These are phyloP conservation scores for Punctoribates punctum DNA, from an alignment of 2,888 invertebrate genomes.

Conservation along the genomic window DNA sequence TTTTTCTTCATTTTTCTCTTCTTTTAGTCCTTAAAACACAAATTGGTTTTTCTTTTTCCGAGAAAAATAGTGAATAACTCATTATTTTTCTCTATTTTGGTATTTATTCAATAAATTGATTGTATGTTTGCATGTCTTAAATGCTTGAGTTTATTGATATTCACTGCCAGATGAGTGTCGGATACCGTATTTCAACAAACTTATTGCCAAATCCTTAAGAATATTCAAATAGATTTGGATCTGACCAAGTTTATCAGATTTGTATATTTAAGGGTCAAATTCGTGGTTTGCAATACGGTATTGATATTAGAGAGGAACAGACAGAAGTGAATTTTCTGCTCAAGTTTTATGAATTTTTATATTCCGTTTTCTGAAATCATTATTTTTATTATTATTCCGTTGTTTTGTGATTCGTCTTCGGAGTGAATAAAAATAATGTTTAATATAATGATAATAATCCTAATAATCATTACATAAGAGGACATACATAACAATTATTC, in stretches of 20 bases:
- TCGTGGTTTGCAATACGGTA: too few relatives aligned
- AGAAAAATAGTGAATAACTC: not conserved
- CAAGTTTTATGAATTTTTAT: not conserved
- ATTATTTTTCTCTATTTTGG: not conserved
- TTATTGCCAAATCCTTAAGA: too few relatives aligned
- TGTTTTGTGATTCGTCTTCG: not conserved
- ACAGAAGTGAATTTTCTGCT: too few relatives aligned
- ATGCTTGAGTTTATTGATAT: not conserved
- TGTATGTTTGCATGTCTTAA: constrained; percentile 14
- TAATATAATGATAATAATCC: constrained; percentile 3
- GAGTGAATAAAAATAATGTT: not conserved
- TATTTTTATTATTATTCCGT: not conserved
- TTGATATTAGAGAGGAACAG: too few relatives aligned
- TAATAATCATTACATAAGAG: not conserved
- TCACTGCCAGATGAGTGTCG: not conserved
- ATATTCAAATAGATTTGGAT: too few relatives aligned
- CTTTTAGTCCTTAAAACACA: not conserved
- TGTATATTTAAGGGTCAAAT: too few relatives aligned
- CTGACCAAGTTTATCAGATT: too few relatives aligned
- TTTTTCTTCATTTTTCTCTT: too few relatives aligned
- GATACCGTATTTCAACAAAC: too few relatives aligned
- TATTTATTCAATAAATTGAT: not conserved
- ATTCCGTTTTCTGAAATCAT: not conserved
- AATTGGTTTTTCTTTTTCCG: not conserved
- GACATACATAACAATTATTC: constrained; percentile 9